Base-by-base conservation (phyloP, 2,113 vertebrate species). In the Arvicanthis niloticus region DNA sequence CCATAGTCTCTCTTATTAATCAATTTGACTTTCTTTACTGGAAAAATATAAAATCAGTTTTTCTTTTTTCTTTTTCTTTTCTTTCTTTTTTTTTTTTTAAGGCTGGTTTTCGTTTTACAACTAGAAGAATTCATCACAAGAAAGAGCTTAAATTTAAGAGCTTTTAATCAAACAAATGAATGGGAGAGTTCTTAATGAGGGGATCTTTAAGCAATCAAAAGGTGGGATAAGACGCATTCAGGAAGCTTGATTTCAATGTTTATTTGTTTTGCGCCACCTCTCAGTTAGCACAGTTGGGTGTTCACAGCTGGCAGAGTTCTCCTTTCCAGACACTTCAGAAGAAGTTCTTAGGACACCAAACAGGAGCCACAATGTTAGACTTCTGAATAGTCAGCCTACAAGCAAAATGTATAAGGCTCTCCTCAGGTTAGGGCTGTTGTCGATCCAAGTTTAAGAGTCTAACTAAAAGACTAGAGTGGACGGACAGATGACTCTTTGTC, bases 351-450 rank as follows among this genome's bases (percentile, higher is more conserved):
- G 81, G 93, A 93, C 96, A 97, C 91, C 96, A 96, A 95, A 92
- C 97, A 93, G 97, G 97, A 97, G 87, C 91, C 97, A 97, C 93
- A 97, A 75, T 87, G 96, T 96, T 97, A 98, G 95, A 91, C 97
- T 97, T 98, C 97, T 94, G 97, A 98, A 96, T 72, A 97, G 93
- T 96, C 94, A 91, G 37, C 97, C 97, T 98, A 97, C 72, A 92
- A 97, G 96, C 91, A 92, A 97, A 97, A 97, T 93, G 96, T 94
- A 97, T 95, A 97, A 96, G 92, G 96, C 95, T 97, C 76, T 92
- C 96, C 94, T 98, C 96, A 98, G 97, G 88, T 86, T 51, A 70
- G 45, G 53, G 65, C 76, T 78, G 56, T 34, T 48, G 34, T 91
- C 24, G 37, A 58, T 73, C 37, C 34, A 48, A 89, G 68, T 80